Evolutionary conservation across 2,797 vertebrate species (phyloP).

Genomic region (Malurus splendens): DNA sequence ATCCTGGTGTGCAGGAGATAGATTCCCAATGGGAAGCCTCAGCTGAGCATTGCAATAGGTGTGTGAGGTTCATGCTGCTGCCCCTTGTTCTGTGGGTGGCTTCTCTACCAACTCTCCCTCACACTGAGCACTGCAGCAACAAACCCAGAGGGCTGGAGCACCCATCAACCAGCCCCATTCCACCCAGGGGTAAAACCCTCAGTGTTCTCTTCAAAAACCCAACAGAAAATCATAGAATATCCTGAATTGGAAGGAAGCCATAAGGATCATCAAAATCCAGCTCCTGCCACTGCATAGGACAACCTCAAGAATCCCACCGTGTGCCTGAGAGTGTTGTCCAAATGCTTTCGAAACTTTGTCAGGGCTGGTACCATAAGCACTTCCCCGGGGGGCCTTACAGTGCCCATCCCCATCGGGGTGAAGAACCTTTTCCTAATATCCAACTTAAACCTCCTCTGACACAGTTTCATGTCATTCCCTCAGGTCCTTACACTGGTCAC

Average conservation of each 20-base stretch:
- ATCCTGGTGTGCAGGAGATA: accelerated
- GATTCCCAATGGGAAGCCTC: accelerated
- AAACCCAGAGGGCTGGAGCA: background rate
- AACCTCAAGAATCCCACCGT: background rate
- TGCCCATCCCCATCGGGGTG: accelerated
- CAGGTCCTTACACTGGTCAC: background rate
- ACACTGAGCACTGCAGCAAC: background rate
- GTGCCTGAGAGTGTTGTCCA: background rate
- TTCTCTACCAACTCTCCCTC: background rate
- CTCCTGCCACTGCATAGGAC: background rate
- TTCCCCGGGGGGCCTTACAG: background rate
- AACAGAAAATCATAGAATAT: background rate
- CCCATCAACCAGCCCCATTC: accelerated
- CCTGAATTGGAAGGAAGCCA: background rate
- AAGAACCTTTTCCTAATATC: background rate
- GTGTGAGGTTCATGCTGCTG: background rate
- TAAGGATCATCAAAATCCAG: background rate
- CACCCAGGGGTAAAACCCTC: accelerated
- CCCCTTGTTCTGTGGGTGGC: background rate
- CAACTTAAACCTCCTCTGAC: background rate
- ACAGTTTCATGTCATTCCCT: background rate
- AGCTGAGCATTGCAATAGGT: accelerated
- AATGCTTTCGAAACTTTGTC: background rate
- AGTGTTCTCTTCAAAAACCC: background rate
- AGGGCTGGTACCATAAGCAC: too few species aligned